Evolutionary conservation across 2,113 vertebrate species (phyloP), one percentile per base, ranked within the genome.

Genomic region (Guaruba guarouba): DNA sequence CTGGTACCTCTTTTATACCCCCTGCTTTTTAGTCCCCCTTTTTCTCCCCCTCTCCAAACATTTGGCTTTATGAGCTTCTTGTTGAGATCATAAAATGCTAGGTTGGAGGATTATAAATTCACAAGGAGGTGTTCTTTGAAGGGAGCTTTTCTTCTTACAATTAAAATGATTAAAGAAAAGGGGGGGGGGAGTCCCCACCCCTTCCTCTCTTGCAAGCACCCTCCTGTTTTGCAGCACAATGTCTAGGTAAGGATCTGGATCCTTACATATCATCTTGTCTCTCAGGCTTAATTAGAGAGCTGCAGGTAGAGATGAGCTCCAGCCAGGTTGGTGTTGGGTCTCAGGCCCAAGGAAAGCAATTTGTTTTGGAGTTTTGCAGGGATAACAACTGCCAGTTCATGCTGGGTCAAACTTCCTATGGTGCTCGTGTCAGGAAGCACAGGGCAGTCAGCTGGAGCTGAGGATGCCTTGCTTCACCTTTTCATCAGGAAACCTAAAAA

Each of bases 51-150:
- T 46, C 62, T 76, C 33, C 37, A 88, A 95, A 90, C 27, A 73
- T 85, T 76, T 81, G 10, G 66, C 96, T 97, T 98, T 97, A 98
- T 35, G 69, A 97, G 93, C 86, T 95, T 97, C 93, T 98, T 88
- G 80, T 92, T 95, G 90, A 94, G 94, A 86, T 93, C 93, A 96
- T 97, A 97, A 98, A 97, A 96, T 62, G 31, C 63, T 52, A 68
- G 66, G 82, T 88, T 85, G 62, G 43, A 88, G 59, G 49, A 93
- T 71, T 82, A 52, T 80, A 88, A 94, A 95, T 94, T 91, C 82
- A 90, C 87, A 95, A 93, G 85, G 66, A 82, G 39, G 31, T 49
- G 59, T 67, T 88, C 83, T 93, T 76, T 92, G 84, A 94, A 94
- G 80, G 48, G 37, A 92, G n/a, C 17, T 66, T 80, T 93, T 91